Base-by-base conservation (phyloP, 2,888 invertebrate genomes). In the Lycocerus yunnanus region DNA sequence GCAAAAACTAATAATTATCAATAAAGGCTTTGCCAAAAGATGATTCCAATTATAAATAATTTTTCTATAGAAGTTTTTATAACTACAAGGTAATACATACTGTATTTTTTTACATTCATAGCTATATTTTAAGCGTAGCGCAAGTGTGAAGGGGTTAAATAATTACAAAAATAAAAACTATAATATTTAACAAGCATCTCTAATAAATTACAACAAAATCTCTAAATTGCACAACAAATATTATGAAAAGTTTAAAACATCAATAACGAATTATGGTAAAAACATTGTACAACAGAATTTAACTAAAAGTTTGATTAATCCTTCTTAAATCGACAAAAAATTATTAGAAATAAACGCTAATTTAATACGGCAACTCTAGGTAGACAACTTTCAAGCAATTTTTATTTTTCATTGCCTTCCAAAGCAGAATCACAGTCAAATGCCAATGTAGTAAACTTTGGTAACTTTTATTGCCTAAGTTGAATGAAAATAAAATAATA, bases 51-150 rank as follows among this genome's bases (percentile, higher is more conserved):
- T 76, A 75, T 77, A 78, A 76, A 78, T 81, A 81, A 82, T 83
- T 82, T 76, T 73, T 78, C 83, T 83, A 83, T 80, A 80, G 80
- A 81, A 73, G 71, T 79, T 79, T n/a, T 77, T 78, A 79, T 78
- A 77, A 75, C 77, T 75, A 75, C 73, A 65, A 63, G 58, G 60
- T 72, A 71, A 74, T 70, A 71, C 71, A 58, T 76, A 76, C 75
- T 68, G 73, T 71, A 81, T 80, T 81, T 83, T 81, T 80, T 83
- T 85, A 85, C 85, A 85, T 84, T 83, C 80, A 85, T 84, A 85
- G 85, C 85, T 82, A 82, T 83, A 82, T 76, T 81, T 74, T 83
- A 84, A 84, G 85, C 84, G 81, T 84, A 84, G 85, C 84, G 79
- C 80, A 81, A 82, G 83, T 84, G 82, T 83, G 79, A 80, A 77